Conservation (phyloP, 2,797 vertebrate genomes). For the Myotis pilosus region DNA sequence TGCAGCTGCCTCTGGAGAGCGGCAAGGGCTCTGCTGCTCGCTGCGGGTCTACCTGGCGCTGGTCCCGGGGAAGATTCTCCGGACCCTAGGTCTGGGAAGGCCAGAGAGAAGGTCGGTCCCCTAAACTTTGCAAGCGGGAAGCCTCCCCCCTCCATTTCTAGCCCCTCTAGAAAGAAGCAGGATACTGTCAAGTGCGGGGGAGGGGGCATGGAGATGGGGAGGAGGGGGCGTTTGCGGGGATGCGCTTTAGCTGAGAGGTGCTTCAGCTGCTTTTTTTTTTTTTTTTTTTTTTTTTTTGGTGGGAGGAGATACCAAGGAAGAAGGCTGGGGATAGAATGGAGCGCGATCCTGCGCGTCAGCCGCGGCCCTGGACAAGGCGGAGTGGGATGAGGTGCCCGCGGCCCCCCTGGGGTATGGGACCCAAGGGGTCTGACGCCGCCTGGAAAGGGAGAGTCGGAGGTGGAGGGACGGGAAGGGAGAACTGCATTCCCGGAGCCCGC, state of each 20-base stretch:
- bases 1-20: constrained; percentile 62
- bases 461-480: not conserved
- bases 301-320: not conserved
- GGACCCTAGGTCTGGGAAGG: constrained; percentile 25
- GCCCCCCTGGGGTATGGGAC: constrained; percentile 2
- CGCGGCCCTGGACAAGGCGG: not conserved
- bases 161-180: not conserved
- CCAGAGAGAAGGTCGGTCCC: constrained; percentile 44
- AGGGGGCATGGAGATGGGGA: not conserved
- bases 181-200: not conserved
- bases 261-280: not conserved
- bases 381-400: not conserved
- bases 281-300: not conserved
- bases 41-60: not conserved
- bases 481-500: not conserved
- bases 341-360: not conserved
- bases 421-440: not conserved
- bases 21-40: not conserved
- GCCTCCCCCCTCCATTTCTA: not conserved
- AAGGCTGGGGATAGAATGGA: constrained; percentile 9
- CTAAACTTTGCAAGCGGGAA: constrained; percentile 71
- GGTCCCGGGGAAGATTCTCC: not conserved
- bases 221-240: constrained; percentile 6
- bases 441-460: not conserved
- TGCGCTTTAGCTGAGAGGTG: constrained; percentile 24